Base-by-base conservation (phyloP, 2,797 vertebrate genomes). In the Orestias chungarensis region DNA sequence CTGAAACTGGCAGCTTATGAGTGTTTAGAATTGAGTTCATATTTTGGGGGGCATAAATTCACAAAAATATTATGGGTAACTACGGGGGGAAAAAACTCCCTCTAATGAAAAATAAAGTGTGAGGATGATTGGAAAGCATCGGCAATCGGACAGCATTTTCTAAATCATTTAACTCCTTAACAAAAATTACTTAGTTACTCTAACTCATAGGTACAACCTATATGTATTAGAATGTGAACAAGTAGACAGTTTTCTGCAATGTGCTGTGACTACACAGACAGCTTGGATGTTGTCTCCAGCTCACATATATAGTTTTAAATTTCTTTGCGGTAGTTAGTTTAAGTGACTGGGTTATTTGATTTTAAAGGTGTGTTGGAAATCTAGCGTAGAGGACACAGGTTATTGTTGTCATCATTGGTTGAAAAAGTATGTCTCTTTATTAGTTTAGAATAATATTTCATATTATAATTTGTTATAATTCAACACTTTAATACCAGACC, bases 21-120 rank as follows among this genome's bases (percentile, higher is more conserved):
- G 46, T 68, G 49, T 70, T 86, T 44, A 64, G 38, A 76, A 74
- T 70, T 6, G 50, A 61, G 38, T 72, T 80, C 31, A 66, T 72
- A 35, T 62, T 83, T 74, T 72, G 17, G 77, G 76, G 73, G 68
- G 64, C 38, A 23, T 66, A 52, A 64, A 68, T 69, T 31, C 25
- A 65, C 33, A 70, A 40, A 6, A 43, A 65, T 68, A 61, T 84
- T 64, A 75, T 54, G 67, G 49, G 62, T 64, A 25, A 38, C 59
- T 68, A n/a, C 57, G 25, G 25, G 25, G 50, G 55, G 46, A 15
- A 6, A 5, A 68, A 11, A 68, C 42, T 62, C 43, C 20, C 2
- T 35, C 54, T 57, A 9, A 57, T 12, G 4, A 57, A 57, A 57
- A 57, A 1, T 31, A 49, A 9, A 25, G 11, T 7, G 11, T 33